These are phyloP conservation scores for Tiaroga cobitis DNA, from an alignment of 2,797 vertebrate species.

Conservation along the genomic window DNA sequence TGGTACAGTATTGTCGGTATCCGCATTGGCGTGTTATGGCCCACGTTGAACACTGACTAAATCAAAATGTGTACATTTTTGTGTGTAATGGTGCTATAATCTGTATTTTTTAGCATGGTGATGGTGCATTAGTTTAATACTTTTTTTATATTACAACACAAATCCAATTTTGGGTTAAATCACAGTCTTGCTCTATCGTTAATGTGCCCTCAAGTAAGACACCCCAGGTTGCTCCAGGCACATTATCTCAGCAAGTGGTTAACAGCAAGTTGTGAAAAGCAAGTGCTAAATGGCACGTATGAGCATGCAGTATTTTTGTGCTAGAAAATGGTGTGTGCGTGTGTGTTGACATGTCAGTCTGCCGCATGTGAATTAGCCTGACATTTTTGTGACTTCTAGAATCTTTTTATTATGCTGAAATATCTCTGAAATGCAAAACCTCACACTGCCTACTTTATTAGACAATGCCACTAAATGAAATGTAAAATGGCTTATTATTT, in stretches of 20 bases:
- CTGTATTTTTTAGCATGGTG: neutral
- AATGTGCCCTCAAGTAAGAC: conserved; percentile 2
- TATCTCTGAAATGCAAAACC: conserved; percentile 10
- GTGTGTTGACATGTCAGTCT: conserved; percentile 8
- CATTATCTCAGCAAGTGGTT: conserved; percentile 10
- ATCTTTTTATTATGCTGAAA: neutral
- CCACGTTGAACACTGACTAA: neutral
- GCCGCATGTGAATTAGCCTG: conserved; percentile 4
- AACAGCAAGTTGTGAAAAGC: conserved; percentile 20
- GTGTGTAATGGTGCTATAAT: neutral
- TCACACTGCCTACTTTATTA: neutral
- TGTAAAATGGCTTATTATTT: conserved; percentile 8
- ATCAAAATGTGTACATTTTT: neutral
- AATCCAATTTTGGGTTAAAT: conserved; percentile 7
- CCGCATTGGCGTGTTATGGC: neutral
- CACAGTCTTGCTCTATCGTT: neutral
- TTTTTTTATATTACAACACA: neutral
- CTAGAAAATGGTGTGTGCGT: neutral
- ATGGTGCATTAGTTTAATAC: neutral
- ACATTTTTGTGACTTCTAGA: neutral
- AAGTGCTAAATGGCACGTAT: conserved; percentile 18
- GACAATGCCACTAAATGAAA: neutral
- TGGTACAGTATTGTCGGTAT: neutral
- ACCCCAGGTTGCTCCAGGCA: neutral
- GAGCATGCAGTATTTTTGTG: conserved; percentile 4